These are phyloP conservation scores for Neotoxoptera formosana DNA, from an alignment of 1,140 invertebrate genomes.

Conservation along the genomic window DNA sequence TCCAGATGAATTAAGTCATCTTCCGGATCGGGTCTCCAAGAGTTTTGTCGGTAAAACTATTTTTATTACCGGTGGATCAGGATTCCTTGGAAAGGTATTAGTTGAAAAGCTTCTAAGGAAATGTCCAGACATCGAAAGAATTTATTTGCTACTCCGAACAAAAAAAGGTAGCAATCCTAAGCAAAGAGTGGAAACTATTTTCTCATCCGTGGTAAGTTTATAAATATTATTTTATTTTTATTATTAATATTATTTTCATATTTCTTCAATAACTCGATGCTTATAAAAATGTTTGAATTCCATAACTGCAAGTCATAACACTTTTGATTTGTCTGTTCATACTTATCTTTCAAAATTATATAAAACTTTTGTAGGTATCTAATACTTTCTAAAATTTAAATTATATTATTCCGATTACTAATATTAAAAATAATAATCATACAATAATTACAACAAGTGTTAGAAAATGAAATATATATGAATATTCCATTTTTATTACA, in stretches of 20 bases:
- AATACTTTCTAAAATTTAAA: neutral
- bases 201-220: constrained; percentile 71
- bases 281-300: neutral
- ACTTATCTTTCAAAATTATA: neutral
- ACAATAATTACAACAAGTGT: too few species aligned
- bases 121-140: constrained; percentile 61
- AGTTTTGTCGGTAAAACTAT: constrained; percentile 66
- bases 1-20: constrained; percentile 57
- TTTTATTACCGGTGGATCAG: constrained; percentile 71
- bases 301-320: neutral
- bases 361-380: neutral
- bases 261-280: neutral
- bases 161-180: constrained; percentile 81
- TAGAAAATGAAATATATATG: too few species aligned
- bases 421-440: too few species aligned
- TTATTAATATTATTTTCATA: neutral
- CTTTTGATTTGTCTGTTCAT: neutral
- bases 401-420: neutral
- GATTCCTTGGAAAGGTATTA: constrained; percentile 77
- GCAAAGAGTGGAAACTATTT: constrained; percentile 73
- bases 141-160: constrained; percentile 80
- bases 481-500: neutral
- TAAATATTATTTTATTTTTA: neutral
- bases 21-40: constrained; percentile 65
- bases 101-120: constrained; percentile 75